phyloP scores from a whole-genome alignment of 2,113 vertebrate species.

The Meriones unguiculatus region DNA sequence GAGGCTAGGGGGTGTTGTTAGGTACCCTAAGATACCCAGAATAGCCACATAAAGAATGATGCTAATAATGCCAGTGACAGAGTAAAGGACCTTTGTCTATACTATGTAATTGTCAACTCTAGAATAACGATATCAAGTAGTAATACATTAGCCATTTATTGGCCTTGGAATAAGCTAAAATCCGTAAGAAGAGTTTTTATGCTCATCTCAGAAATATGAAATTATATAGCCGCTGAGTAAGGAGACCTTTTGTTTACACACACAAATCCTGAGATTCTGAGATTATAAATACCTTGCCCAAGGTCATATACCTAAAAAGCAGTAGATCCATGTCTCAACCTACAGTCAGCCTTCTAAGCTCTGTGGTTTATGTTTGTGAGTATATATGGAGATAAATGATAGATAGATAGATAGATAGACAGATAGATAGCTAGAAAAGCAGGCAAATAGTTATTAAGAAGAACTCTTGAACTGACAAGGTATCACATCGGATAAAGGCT shows the following conservation, averaged over 20 bases:
- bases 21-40: neutral
- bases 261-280: neutral
- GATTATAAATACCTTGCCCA: neutral
- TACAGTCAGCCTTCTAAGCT: neutral
- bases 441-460: neutral
- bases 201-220: neutral
- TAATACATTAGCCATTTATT: neutral
- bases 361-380: neutral
- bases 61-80: neutral
- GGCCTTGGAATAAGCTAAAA: neutral
- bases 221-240: neutral
- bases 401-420: neutral
- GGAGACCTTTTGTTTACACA: neutral
- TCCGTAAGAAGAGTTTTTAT: neutral
- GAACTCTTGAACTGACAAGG: neutral
- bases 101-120: neutral
- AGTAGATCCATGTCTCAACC: neutral
- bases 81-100: neutral
- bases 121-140: neutral
- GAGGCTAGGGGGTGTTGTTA: neutral
- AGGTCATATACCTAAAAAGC: neutral
- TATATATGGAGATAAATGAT: neutral
- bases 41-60: neutral
- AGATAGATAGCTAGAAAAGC: neutral
- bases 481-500: neutral